Percentiles rank a stretch among this genome's conserved stretches.
Evolutionary conservation across 64 coral and sea anemone species (phyloP).

Genomic region (Dendronephthya gigantea): DNA sequence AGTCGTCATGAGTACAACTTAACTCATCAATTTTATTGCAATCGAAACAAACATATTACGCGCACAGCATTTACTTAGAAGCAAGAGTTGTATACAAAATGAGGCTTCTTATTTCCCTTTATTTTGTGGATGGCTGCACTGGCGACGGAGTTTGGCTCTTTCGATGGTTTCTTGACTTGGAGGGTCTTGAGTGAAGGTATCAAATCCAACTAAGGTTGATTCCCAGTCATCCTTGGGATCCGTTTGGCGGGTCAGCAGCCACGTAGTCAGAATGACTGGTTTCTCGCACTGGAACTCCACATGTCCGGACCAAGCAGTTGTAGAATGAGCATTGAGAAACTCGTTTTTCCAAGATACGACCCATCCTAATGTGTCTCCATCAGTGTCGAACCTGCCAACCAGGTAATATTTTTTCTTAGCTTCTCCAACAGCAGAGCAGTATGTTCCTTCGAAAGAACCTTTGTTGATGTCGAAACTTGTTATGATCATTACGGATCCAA

Average conservation of each 20-base stretch:
- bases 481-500: neutral
- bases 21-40: too few species aligned
- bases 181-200: neutral
- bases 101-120: neutral
- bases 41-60: too few species aligned
- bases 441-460: neutral
- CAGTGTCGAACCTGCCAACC: neutral
- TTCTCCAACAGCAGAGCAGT: neutral
- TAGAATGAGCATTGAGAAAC: neutral
- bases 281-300: neutral
- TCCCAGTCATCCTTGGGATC: neutral
- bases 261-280: neutral
- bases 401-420: neutral
- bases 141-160: neutral
- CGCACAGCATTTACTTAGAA: too few species aligned
- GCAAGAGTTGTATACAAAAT: too few species aligned
- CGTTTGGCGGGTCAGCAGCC: neutral
- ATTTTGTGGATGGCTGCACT: neutral
- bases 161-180: neutral
- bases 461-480: neutral
- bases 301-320: neutral
- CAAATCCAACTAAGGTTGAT: neutral
- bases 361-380: neutral
- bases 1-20: too few species aligned
- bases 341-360: neutral